Evolutionary conservation across 2,888 invertebrate genomes (phyloP), one percentile per base, ranked within the genome.

Genomic region (Drosophila koepferae): DNA sequence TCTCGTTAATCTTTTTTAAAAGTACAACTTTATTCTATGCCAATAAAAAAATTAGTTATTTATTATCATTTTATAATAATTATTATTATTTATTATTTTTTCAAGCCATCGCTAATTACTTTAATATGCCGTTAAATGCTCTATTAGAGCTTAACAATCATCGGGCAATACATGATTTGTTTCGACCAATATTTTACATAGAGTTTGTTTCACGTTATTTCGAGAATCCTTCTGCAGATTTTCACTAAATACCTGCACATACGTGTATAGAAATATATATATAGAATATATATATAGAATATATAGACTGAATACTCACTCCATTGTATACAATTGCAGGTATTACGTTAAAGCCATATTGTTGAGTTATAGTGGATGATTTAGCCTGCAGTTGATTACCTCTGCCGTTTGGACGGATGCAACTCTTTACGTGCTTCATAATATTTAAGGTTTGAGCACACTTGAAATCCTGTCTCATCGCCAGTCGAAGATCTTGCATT

Each of bases 311-410:
- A 18, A 5, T 49, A 81, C 92, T 91, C 91, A 94, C 94, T 64
- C 92, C 92, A 80, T 94, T 92, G 74, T 93, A 94, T 54, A 94
- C 68, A 53, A 94, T 92, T 0, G 94, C 94, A 10, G 94, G 94
- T 16, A 94, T 91, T 88, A 94, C 94, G 63, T 74, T 87, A 28
- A 94, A 94, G 12, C 36, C 20, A 68, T 90, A 90, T 20, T 74
- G 62, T 3, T 85, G 74, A 0, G 94, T 94, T 58, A 92, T 86
- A 58, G 75, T 74, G 81, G 94, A 94, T 2, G 94, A 94, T 60
- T 90, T 74, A 48, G 93, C 76, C 85, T 94, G 94, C 53, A 93
- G 75, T 8, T 81, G 8, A 0, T 91, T 93, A 31, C 94, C 94
- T 44, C 84, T 68, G 20, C 90, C 77, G 2, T 92, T 91, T 53